Evolutionary conservation across 2,113 vertebrate genomes (phyloP).

Genomic region (Hemibagrus wyckioides): DNA sequence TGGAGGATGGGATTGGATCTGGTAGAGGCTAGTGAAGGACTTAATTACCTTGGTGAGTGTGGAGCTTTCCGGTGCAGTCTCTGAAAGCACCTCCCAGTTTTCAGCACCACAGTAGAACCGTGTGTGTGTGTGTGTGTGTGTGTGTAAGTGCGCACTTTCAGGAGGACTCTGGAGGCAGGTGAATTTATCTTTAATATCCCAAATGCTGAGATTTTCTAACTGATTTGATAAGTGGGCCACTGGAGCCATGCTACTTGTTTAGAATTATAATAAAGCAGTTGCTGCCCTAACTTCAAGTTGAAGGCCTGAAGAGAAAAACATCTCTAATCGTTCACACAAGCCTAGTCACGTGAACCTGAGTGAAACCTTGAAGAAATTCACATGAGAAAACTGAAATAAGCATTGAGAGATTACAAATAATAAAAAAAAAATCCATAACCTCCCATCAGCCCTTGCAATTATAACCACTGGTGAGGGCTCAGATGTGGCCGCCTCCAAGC

Average conservation of each 20-base stretch:
- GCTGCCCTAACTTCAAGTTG: background rate
- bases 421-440: constrained; percentile 35
- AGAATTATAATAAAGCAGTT: background rate
- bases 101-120: background rate
- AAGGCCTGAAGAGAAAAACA: background rate
- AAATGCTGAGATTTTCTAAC: background rate
- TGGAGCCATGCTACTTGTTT: background rate
- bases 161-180: background rate
- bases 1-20: background rate
- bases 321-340: constrained; percentile 6
- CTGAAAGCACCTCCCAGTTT: background rate
- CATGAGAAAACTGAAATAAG: constrained; percentile 16
- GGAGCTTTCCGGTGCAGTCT: background rate
- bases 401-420: constrained; percentile 30
- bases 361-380: constrained; percentile 12
- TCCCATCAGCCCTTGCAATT: constrained; percentile 18
- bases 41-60: background rate
- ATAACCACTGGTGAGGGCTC: constrained; percentile 20
- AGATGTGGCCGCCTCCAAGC: constrained; percentile 21
- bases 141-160: background rate
- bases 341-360: constrained; percentile 10
- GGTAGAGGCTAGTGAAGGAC: background rate
- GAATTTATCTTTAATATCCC: background rate
- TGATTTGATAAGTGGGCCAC: background rate
- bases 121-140: background rate